Evolutionary conservation across 35 echinoderm and acorn worm species (phyloP), one percentile per base, ranked within the genome.

Genomic region (Stichopus chloronotus): DNA sequence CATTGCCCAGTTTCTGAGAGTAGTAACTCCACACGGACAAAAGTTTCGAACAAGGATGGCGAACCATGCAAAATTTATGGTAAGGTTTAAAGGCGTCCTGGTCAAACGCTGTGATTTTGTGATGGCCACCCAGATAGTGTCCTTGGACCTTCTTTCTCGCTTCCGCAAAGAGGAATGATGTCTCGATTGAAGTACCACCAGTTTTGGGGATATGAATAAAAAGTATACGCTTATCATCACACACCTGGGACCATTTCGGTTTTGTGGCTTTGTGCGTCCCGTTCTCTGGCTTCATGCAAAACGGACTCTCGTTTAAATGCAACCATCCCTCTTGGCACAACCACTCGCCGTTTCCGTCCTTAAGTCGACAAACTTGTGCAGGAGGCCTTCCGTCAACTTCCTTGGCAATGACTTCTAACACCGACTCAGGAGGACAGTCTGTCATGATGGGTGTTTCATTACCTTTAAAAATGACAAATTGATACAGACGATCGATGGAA

Each of bases 1-100:
- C 55, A 56, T 85, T 85, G 8, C 82, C 82, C 57, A 85, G 55
- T 9, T 56, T 56, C 55, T 85, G 82, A 0, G 82, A 53, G 82
- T 85, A 85, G 14, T 85, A 85, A 85, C 82, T 85, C 82, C 82
- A 85, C 0, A 58, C 57, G 16, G 82, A 85, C 24, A 85, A 4
- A 7, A 85, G 52, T 55, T 58, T 56, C 16, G 82, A 85, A 59
- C 82, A 85, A 6, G 82, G 82, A 25, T 85, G 82, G 8, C 82
- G 82, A 23, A 85, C 52, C 82, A 85, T 85, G 57, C 82, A 58
- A 58, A 85, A 85, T n/a, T 85, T 85, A 53, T 85, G 82, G 17
- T 85, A 85, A 5, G 13, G 10, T 85, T 58, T 85, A 58, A 85
- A 85, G 17, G 24, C 55, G 17, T 85, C 82, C 24, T 21, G n/a